A percentile compares a stretch with the other conserved stretches of the same genome.
Conservation (phyloP, 2,888 invertebrate species). For the Troides aeacus region DNA sequence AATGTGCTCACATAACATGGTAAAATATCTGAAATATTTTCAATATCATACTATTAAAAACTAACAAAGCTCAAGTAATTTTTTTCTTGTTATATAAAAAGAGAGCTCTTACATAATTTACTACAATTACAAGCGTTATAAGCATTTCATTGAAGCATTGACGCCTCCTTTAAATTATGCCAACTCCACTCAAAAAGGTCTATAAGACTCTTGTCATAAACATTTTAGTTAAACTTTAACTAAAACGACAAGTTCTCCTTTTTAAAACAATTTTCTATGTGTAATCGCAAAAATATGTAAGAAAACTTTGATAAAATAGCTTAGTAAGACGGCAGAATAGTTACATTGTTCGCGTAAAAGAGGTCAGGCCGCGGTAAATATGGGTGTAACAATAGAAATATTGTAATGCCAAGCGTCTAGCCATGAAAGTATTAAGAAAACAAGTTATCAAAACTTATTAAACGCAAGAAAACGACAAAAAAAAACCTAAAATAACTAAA, state of each 20-base stretch:
- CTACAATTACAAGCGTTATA: not conserved
- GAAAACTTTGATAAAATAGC: not conserved
- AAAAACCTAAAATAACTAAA: not conserved
- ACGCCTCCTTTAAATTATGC: not conserved
- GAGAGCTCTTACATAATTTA: not conserved
- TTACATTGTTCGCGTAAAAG: constrained; percentile 21
- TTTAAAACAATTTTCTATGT: not conserved
- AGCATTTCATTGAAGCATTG: constrained; percentile 1
- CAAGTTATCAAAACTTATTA: not conserved
- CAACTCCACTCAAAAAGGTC: not conserved
- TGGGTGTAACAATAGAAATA: constrained; percentile 10
- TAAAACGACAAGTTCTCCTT: not conserved
- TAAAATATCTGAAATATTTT: not conserved
- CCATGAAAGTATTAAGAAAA: not conserved
- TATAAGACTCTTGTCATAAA: no score
- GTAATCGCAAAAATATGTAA: not conserved
- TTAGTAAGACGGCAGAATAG: constrained; percentile 12
- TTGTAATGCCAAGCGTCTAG: not conserved
- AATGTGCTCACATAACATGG: no score
- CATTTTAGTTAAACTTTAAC: not conserved
- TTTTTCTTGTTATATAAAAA: not conserved
- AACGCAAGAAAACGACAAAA: not conserved
- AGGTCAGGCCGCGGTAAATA: constrained; percentile 17
- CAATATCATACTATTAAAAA: not conserved
- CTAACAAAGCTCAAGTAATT: not conserved